Base-by-base conservation (phyloP, 1,140 invertebrate genomes). In the Radopholus similis region DNA sequence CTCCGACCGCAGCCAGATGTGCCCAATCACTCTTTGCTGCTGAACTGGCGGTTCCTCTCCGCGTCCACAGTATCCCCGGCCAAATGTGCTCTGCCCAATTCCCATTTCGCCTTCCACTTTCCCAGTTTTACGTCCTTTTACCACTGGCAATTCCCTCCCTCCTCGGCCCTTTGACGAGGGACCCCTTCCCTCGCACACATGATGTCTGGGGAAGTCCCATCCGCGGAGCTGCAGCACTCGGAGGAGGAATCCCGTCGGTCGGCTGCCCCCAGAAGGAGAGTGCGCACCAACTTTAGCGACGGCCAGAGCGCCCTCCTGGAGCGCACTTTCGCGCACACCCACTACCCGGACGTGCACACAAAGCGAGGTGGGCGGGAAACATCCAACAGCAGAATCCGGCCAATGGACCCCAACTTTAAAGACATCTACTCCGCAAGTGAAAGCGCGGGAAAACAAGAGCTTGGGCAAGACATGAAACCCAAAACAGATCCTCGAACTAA, bases 211-310 rank as follows among this genome's bases (percentile, higher is more conserved):
- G n/a, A n/a, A n/a, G n/a, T n/a, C n/a, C n/a, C n/a, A n/a, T n/a
- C n/a, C n/a, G n/a, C n/a, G n/a, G n/a, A n/a, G n/a, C n/a, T n/a
- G n/a, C n/a, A n/a, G n/a, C n/a, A n/a, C n/a, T n/a, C n/a, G n/a
- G n/a, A n/a, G n/a, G n/a, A n/a, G n/a, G n/a, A n/a, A n/a, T n/a
- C n/a, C n/a, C n/a, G n/a, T 51, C 18, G 21, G 23, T 51, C 30
- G 23, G 18, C 18, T 51, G 23, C 47, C 47, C 23, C 1, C 23
- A 51, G 15, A 28, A 51, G 4, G 47, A 51, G 26, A 49, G 9
- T 49, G 1, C 38, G 40, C 42, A 62, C 21, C 15, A 62, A 62
- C 44, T 60, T 60, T 40, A 62, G 15, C 18, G 40, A 62, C 3
- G 5, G 4, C 4, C 40, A 62, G 26, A 40, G 30, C 34, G 6